phyloP scores from a whole-genome alignment of 2,113 vertebrate species.

The Clupea harengus region DNA sequence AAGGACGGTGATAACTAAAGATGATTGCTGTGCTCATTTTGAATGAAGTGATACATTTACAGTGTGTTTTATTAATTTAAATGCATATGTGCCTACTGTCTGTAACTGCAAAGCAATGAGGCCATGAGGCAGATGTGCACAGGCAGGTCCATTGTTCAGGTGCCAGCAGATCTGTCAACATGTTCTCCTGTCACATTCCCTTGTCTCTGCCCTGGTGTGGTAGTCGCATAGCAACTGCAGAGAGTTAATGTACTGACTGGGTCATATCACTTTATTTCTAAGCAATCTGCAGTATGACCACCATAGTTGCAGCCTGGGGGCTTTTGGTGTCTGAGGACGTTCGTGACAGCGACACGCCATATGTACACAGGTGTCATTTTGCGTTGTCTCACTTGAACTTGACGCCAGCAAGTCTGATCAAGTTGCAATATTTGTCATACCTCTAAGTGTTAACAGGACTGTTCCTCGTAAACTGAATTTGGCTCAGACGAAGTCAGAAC shows the following conservation, averaged over 20 bases:
- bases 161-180: slow-evolving; percentile 7
- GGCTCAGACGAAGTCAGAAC: background rate
- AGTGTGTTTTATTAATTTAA: no score
- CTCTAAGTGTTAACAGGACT: slow-evolving; percentile 3
- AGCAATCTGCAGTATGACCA: no score
- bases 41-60: no score
- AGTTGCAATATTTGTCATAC: slow-evolving; percentile 11
- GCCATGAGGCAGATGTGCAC: background rate
- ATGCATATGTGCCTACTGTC: no score
- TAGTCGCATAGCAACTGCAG: background rate
- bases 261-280: background rate
- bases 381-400: background rate
- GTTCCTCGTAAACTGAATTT: background rate
- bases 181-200: background rate
- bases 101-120: background rate
- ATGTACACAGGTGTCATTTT: background rate
- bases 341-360: no score
- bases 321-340: no score
- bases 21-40: no score
- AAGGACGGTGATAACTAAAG: no score
- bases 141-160: background rate
- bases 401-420: background rate
- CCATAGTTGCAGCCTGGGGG: no score
- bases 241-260: background rate
- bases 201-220: background rate